Conservation (phyloP, 1,140 invertebrate species). For the Hypothenemus hampei region DNA sequence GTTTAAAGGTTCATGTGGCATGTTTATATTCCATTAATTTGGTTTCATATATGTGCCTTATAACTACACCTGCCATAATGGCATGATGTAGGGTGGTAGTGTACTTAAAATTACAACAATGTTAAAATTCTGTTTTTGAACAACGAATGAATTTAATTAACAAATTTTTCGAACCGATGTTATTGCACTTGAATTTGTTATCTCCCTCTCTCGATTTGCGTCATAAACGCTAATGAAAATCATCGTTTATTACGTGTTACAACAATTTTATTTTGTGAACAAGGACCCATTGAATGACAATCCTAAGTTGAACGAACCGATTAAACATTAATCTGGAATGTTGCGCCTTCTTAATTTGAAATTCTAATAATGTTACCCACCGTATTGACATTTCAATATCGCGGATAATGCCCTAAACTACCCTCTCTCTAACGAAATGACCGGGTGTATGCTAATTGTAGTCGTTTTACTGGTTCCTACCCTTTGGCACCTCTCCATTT, state of each 20-base stretch:
- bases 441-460: constrained; percentile 9
- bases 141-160: not conserved
- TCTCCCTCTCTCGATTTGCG: not conserved
- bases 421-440: too few species aligned
- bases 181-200: not conserved
- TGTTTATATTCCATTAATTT: not conserved
- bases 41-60: not conserved
- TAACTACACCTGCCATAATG: too few species aligned
- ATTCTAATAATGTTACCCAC: constrained; percentile 8
- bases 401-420: constrained; percentile 3
- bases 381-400: constrained; percentile 14
- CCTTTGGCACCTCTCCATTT: constrained; percentile 1
- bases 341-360: constrained; percentile 4
- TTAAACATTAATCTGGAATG: not conserved
- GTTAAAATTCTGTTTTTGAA: too few species aligned
- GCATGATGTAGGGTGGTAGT: too few species aligned
- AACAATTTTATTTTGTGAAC: not conserved
- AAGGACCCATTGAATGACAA: not conserved
- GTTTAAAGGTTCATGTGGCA: not conserved
- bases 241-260: not conserved
- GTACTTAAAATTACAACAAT: too few species aligned
- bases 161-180: not conserved
- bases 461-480: not conserved
- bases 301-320: not conserved
- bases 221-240: not conserved